Percentiles rank a stretch among this genome's conserved stretches.
Conservation (phyloP, 2,113 vertebrate genomes). For the Nanger granti region DNA sequence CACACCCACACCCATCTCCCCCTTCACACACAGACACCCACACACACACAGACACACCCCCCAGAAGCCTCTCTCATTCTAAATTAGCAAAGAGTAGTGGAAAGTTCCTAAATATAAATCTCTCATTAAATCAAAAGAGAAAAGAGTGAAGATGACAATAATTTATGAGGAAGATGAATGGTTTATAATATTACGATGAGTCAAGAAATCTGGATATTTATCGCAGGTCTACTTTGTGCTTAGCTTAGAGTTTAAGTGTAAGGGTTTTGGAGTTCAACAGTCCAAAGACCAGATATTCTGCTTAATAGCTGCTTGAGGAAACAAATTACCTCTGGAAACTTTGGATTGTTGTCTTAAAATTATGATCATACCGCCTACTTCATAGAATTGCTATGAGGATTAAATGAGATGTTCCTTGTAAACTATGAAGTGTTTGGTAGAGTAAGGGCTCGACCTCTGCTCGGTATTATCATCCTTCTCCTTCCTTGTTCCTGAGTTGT, state of each 20-base stretch:
- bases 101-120: neutral
- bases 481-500: neutral
- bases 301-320: neutral
- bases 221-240: slow-evolving; percentile 18
- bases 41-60: too few relatives aligned
- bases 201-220: slow-evolving; percentile 14
- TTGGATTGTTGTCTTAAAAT: neutral
- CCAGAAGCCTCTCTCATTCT: neutral
- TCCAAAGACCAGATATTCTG: neutral
- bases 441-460: neutral
- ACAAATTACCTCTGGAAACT: neutral
- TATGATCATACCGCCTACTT: neutral
- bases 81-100: neutral
- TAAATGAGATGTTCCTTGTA: neutral
- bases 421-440: neutral
- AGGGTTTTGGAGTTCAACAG: neutral
- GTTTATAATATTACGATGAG: neutral
- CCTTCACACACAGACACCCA: too few relatives aligned
- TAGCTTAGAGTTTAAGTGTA: neutral
- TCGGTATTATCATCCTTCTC: neutral
- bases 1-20: too few relatives aligned
- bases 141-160: neutral
- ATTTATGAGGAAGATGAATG: neutral
- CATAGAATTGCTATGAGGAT: neutral
- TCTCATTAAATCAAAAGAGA: neutral